Base-by-base conservation (phyloP, 2,113 vertebrate species). In the Neomonachus schauinslandi region DNA sequence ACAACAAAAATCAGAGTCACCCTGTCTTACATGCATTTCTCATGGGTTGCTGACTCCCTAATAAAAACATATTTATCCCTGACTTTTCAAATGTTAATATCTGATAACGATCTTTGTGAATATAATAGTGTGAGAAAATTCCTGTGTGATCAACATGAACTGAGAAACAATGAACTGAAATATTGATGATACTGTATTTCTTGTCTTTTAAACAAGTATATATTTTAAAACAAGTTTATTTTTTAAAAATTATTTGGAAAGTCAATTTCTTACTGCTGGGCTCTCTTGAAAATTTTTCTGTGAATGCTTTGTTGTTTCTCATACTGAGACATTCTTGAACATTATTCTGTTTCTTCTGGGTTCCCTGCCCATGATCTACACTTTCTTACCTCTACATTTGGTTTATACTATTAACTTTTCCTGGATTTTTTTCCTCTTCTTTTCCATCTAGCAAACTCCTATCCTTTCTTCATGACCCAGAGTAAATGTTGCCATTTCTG, bases 51-150 rank as follows among this genome's bases (percentile, higher is more conserved):
- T 94, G 69, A 74, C 22, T 84, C 26, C 4, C n/a, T 69, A 39
- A 77, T 22, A 33, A 92, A 92, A 94, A 24, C 57, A 42, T 11
- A 89, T 74, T 83, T 76, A 84, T 63, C 31, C 2, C 36, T 57
- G 49, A 90, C 19, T 85, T 97, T 89, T 89, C 36, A 26, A 4
- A 46, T 90, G 33, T 71, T 80, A 84, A 51, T 90, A 36, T 79
- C 36, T 46, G 65, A 94, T 36, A 76, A 87, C 57, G 39, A 76
- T 86, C 22, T 76, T 51, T 93, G 55, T 91, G 22, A 65, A 28
- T 95, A 19, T 28, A 94, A 90, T 77, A 80, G 67, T n/a, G 2
- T n/a, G 51, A 74, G 84, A 80, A 94, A 72, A 79, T 83, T 57
- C 42, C 9, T 83, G 10, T 76, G 63, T 92, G 21, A 83, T 14